These are phyloP conservation scores for Sanderia malayensis DNA, from an alignment of 30 jellyfish, hydroid and myxozoan species.

Conservation along the genomic window DNA sequence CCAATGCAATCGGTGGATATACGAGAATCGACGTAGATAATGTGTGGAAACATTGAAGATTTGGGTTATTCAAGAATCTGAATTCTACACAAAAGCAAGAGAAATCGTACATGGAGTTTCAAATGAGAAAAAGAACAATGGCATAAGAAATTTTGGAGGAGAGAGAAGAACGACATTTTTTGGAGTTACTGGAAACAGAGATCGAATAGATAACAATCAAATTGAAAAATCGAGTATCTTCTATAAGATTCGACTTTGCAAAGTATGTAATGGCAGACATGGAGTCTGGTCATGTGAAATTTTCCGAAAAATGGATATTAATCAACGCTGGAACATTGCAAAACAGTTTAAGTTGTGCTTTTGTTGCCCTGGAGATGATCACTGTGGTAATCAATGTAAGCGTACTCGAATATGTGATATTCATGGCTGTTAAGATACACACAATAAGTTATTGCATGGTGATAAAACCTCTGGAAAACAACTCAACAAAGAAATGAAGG, in stretches of 20 bases:
- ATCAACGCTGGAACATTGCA: neutral
- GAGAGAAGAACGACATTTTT: constrained; percentile 25
- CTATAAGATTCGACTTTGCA: constrained; percentile 9
- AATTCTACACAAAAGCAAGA: constrained; percentile 32
- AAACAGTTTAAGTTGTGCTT: neutral
- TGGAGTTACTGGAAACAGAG: constrained; percentile 10
- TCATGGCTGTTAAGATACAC: neutral
- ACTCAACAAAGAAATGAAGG: neutral
- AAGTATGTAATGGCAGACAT: neutral
- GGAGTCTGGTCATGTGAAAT: neutral
- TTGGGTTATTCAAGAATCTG: constrained; percentile 24
- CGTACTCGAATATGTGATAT: neutral
- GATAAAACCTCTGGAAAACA: neutral
- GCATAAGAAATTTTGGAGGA: neutral
- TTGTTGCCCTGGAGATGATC: neutral
- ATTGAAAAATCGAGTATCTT: constrained; percentile 13
- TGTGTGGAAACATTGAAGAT: constrained; percentile 22
- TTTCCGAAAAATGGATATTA: neutral
- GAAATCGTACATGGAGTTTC: constrained; percentile 28
- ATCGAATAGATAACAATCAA: neutral
- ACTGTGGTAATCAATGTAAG: neutral
- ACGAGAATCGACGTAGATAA: constrained; percentile 43
- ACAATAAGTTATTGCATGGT: neutral
- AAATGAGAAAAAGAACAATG: constrained; percentile 16
- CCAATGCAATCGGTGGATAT: constrained; percentile 67